These are phyloP conservation scores for Plestiodon gilberti DNA, from an alignment of 2,113 vertebrate species.

Conservation along the genomic window DNA sequence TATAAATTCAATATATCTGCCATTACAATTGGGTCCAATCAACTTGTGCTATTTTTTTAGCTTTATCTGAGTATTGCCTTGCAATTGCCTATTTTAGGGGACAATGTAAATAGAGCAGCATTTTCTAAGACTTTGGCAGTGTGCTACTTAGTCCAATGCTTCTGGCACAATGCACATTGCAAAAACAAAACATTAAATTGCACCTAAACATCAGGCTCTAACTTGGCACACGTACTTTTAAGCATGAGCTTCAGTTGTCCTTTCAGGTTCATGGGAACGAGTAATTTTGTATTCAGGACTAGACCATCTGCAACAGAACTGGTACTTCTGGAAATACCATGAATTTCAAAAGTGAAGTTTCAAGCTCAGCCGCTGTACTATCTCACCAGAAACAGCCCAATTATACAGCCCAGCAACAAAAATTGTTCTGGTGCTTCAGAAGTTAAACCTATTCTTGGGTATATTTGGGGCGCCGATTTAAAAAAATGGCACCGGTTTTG, in stretches of 20 bases:
- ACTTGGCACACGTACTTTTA: neutral
- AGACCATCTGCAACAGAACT: neutral
- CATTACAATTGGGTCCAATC: constrained; percentile 59
- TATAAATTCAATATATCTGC: constrained; percentile 52
- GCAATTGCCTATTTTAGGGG: neutral
- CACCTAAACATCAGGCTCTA: neutral
- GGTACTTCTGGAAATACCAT: neutral
- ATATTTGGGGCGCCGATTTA: no score
- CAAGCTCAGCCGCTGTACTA: neutral
- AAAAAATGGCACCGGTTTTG: no score
- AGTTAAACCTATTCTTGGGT: no score
- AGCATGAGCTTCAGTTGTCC: neutral
- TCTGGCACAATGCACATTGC: neutral
- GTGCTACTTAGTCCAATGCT: neutral
- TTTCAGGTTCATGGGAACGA: neutral
- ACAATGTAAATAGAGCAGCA: neutral
- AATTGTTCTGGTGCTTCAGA: no score
- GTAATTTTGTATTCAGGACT: neutral
- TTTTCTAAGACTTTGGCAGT: neutral
- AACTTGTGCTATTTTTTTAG: constrained; percentile 71
- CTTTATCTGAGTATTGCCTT: constrained; percentile 75
- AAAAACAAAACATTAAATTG: neutral
- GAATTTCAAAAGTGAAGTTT: neutral
- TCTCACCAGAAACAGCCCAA: neutral
- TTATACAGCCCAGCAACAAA: no score